phyloP scores from a whole-genome alignment of 2,113 vertebrate species.

The Pao palembangensis region DNA sequence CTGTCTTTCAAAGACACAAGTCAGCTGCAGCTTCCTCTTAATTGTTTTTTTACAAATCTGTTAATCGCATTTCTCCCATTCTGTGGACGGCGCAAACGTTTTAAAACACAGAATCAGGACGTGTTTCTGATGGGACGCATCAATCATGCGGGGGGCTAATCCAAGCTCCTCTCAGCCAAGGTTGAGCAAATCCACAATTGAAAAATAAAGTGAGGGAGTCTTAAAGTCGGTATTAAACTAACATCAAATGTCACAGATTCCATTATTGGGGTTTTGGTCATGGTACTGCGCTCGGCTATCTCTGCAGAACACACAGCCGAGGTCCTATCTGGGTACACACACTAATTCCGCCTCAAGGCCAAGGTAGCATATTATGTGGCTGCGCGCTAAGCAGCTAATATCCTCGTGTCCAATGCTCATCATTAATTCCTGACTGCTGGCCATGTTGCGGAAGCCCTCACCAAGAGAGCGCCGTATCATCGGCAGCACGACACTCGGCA shows the following conservation, averaged over 20 bases:
- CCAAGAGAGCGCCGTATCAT: constrained; percentile 46
- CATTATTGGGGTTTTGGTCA: constrained; percentile 62
- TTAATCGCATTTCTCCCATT: background rate
- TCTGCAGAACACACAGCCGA: constrained; percentile 82
- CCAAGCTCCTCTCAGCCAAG: constrained; percentile 21
- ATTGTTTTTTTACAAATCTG: too few relatives aligned
- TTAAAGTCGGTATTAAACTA: constrained; percentile 54
- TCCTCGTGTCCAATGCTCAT: constrained; percentile 80
- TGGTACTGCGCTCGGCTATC: constrained; percentile 77
- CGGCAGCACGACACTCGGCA: constrained; percentile 33
- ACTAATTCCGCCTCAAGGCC: constrained; percentile 84
- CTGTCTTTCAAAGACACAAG: too few relatives aligned
- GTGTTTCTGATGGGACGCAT: constrained; percentile 32
- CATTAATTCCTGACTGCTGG: constrained; percentile 62
- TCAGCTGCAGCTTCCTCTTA: too few relatives aligned
- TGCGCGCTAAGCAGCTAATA: constrained; percentile 69
- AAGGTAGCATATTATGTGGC: constrained; percentile 74
- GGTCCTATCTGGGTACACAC: constrained; percentile 79
- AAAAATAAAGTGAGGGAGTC: constrained; percentile 48
- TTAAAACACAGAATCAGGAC: constrained; percentile 24
- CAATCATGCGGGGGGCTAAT: constrained; percentile 33
- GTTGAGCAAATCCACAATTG: constrained; percentile 43
- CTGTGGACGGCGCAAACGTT: constrained; percentile 7
- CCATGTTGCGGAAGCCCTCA: constrained; percentile 42
- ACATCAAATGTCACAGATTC: constrained; percentile 62